Percentiles rank a stretch among this genome's conserved stretches.
Conservation (phyloP, 2,888 invertebrate genomes). For the Schizotus pectinicornis region DNA sequence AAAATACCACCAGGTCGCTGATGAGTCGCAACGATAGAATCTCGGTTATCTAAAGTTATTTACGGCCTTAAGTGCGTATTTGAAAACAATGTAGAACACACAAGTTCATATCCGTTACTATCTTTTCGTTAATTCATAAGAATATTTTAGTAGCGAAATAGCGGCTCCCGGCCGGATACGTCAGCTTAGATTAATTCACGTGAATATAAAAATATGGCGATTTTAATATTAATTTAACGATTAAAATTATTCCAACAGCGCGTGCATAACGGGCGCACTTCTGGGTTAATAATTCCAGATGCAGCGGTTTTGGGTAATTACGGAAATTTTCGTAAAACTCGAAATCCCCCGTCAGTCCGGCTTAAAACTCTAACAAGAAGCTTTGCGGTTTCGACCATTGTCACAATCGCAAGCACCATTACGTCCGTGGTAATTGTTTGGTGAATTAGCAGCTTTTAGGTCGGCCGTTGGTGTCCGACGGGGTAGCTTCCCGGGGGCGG, state of each 20-base stretch:
- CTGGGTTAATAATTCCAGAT: no score
- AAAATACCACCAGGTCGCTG: no score
- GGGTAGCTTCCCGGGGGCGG: constrained; percentile 38
- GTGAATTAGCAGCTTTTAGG: constrained; percentile 5
- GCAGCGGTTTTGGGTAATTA: no score
- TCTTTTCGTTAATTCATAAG: constrained; percentile 14
- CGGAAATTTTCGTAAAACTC: no score
- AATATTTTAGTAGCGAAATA: constrained; percentile 14
- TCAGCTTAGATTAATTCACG: constrained; percentile 16
- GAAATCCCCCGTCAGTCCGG: no score
- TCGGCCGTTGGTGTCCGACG: constrained; percentile 22
- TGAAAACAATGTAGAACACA: constrained; percentile 1
- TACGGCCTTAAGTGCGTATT: not conserved
- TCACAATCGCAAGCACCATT: not conserved
- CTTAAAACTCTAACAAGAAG: no score
- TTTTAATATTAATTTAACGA: constrained; percentile 14
- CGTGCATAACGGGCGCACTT: no score
- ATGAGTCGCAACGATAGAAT: no score
- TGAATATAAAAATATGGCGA: constrained; percentile 20
- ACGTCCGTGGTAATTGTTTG: not conserved
- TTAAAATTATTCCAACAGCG: constrained; percentile 7
- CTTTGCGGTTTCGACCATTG: no score
- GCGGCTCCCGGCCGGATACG: constrained; percentile 14
- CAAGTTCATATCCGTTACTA: constrained; percentile 20
- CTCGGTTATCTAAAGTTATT: no score